phyloP scores from a whole-genome alignment of 2,113 vertebrate genomes.

The Limnothrissa miodon region DNA sequence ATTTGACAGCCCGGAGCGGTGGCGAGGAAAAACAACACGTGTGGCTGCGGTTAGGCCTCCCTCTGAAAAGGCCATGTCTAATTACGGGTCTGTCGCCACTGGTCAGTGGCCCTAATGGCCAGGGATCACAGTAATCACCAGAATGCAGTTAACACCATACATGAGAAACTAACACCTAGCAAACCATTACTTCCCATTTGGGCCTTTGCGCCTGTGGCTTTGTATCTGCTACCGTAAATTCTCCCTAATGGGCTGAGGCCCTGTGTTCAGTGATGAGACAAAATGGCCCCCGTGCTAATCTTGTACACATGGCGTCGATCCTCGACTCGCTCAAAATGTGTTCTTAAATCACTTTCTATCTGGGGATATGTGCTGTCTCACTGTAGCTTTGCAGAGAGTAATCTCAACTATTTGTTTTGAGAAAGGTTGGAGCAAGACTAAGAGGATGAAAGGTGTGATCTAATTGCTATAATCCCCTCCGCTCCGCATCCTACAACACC shows the following conservation, averaged over 20 bases:
- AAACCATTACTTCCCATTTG: neutral
- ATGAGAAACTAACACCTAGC: neutral
- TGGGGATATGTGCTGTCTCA: neutral
- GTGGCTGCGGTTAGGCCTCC: neutral
- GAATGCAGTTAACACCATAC: neutral
- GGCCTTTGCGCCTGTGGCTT: neutral
- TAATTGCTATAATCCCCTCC: neutral
- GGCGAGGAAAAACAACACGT: neutral
- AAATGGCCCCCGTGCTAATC: neutral
- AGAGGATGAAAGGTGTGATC: neutral
- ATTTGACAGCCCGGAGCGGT: neutral
- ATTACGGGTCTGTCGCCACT: neutral
- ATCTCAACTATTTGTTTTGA: too few relatives aligned
- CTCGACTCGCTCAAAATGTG: neutral
- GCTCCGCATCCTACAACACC: neutral
- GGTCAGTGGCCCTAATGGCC: neutral
- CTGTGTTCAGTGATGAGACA: neutral
- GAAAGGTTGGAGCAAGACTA: too few relatives aligned
- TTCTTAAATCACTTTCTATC: neutral
- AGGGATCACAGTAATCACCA: neutral
- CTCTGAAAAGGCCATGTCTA: conserved; percentile 18
- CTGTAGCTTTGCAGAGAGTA: neutral
- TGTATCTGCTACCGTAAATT: neutral
- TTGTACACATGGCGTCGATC: neutral
- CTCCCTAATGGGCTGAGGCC: neutral